These are phyloP conservation scores for Xiphias gladius DNA, from an alignment of 2,113 vertebrate genomes.

Conservation along the genomic window DNA sequence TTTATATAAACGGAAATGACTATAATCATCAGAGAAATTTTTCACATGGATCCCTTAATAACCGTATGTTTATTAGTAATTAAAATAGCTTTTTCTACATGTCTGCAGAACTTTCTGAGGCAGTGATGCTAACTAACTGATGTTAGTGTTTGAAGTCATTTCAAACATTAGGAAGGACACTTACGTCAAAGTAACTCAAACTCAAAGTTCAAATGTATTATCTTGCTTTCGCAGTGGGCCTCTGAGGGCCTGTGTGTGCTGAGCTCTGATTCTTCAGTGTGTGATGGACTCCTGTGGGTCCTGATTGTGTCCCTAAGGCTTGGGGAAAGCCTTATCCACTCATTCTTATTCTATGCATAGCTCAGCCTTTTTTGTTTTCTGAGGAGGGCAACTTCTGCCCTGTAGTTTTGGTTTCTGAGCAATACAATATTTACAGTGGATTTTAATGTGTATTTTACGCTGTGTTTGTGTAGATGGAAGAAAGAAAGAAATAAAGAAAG, in stretches of 20 bases:
- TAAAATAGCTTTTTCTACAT: neutral
- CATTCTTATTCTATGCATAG: conserved; percentile 13
- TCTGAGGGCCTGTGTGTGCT: conserved; percentile 9
- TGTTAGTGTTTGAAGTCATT: neutral
- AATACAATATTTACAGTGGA: neutral
- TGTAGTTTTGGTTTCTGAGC: neutral
- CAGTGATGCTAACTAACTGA: neutral
- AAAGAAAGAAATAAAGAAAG: neutral
- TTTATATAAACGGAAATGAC: neutral
- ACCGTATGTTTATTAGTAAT: neutral
- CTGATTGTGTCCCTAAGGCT: neutral
- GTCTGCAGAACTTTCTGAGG: neutral
- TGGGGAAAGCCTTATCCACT: neutral
- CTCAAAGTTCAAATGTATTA: neutral
- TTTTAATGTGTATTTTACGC: too few species aligned
- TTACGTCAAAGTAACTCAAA: neutral
- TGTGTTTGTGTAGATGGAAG: neutral
- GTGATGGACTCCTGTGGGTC: conserved; percentile 17
- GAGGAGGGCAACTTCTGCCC: neutral
- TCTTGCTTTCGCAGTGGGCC: conserved; percentile 6
- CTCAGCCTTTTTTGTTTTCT: neutral
- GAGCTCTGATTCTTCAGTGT: conserved; percentile 7
- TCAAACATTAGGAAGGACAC: neutral
- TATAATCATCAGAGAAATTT: neutral
- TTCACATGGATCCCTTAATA: neutral